Evolutionary conservation across 2,888 invertebrate species (phyloP), one percentile per base, ranked within the genome.

Genomic region (Odontothrips loti): DNA sequence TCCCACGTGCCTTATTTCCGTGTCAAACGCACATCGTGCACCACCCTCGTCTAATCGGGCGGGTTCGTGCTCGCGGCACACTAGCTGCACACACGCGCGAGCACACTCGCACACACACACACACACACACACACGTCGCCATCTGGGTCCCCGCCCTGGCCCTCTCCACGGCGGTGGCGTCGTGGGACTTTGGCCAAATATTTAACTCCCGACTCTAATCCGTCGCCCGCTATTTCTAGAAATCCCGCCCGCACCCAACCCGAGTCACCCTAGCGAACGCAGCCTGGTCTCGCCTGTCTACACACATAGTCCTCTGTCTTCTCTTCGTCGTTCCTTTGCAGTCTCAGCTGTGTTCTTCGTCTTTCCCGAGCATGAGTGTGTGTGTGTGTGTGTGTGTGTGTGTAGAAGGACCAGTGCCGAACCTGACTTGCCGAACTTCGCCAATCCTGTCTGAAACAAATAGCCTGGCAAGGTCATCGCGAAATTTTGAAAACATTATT

Each of bases 111-210:
- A 58, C 58, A 58, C 58, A 51, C 51, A 51, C 51, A 20, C 51
- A 51, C 51, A 17, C 51, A 6, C 51, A 51, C 51, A 51, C 51
- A 51, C 20, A 10, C 51, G 20, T 17, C 12, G 15, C 9, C 51
- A 51, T 20, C 20, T 1, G 20, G 51, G 51, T n/a, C 58, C 58
- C 58, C 58, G 6, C 27, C 11, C 68, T 9, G 68, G 58, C 51
- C 51, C 4, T 15, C 68, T 27, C 27, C 68, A 10, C 68, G 27
- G 12, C 12, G 27, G 68, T 75, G 68, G 23, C 68, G 68, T 20
- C 68, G 68, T 68, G 68, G 68, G 68, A 75, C 68, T 75, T 75
- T 75, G 68, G 68, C 68, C 68, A 75, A 75, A 75, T 75, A 75
- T 75, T 75, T 75, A 27, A 75, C 68, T 75, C 68, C 68, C 23